Evolutionary conservation across 2,888 invertebrate species (phyloP).

Genomic region (Diachrysia chrysitis): DNA sequence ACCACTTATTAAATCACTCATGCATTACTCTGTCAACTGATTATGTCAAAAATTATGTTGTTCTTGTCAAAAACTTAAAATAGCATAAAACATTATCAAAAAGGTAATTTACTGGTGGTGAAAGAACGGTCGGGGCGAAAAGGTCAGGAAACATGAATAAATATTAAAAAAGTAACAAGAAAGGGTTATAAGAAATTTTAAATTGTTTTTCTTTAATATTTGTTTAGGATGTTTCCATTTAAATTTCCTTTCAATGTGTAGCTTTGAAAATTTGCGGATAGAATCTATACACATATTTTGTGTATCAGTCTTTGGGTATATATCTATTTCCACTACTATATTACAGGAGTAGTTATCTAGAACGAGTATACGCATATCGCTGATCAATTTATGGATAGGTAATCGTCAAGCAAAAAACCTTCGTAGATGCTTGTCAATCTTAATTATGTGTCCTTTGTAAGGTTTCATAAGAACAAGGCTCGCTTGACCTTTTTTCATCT

Average conservation of each 20-base stretch:
- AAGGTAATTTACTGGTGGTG: neutral
- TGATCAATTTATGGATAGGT: too few species aligned
- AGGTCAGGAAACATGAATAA: neutral
- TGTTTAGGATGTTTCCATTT: conserved; percentile 4
- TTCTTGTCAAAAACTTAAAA: neutral
- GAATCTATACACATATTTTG: too few species aligned
- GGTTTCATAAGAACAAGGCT: neutral
- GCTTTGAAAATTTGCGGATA: neutral
- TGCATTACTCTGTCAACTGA: neutral
- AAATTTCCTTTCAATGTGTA: neutral
- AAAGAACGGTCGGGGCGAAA: neutral
- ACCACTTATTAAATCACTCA: neutral
- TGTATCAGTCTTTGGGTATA: neutral
- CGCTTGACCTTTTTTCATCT: neutral
- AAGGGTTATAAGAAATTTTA: conserved; percentile 3
- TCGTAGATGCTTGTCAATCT: neutral
- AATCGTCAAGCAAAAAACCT: too few species aligned
- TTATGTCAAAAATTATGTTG: neutral
- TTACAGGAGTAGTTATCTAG: neutral
- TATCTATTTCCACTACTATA: neutral
- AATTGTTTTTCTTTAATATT: neutral
- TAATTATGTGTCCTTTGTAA: neutral
- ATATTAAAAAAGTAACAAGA: conserved; percentile 1
- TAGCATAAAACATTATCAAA: neutral
- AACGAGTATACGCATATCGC: too few species aligned